Conservation (phyloP, 2,888 invertebrate genomes). For the Tachina grossa region DNA sequence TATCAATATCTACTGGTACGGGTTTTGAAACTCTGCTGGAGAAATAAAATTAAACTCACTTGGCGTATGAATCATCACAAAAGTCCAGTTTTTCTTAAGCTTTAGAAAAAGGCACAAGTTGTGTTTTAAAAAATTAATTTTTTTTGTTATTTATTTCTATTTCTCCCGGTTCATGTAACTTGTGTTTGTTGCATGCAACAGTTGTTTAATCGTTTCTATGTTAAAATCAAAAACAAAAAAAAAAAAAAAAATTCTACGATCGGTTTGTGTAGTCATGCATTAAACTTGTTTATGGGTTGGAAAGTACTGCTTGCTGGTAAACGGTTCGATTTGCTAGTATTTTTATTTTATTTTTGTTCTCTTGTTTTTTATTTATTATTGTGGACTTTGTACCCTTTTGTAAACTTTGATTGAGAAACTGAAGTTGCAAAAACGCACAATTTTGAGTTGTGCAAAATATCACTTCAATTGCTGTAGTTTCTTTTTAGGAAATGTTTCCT, state of each 20-base stretch:
- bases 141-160: slow-evolving; percentile 17
- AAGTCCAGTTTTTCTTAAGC: slow-evolving; percentile 41
- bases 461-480: background rate
- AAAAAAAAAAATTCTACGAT: slow-evolving; percentile 17
- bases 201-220: slow-evolving; percentile 45
- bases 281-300: slow-evolving; percentile 54
- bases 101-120: slow-evolving; percentile 43
- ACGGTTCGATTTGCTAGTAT: slow-evolving; percentile 17
- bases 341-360: slow-evolving; percentile 1
- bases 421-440: background rate
- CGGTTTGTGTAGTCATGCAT: slow-evolving; percentile 52
- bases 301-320: slow-evolving; percentile 42
- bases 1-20: slow-evolving; percentile 28
- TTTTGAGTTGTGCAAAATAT: slow-evolving; percentile 14
- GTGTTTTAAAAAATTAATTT: background rate
- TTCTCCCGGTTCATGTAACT: slow-evolving; percentile 42
- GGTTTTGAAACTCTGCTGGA: slow-evolving; percentile 25
- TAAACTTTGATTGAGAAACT: background rate
- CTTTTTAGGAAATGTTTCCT: slow-evolving; percentile 2
- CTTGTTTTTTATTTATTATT: background rate
- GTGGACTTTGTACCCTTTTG: slow-evolving; percentile 42
- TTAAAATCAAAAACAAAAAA: background rate
- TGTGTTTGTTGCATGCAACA: slow-evolving; percentile 49
- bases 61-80: slow-evolving; percentile 61
- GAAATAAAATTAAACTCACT: slow-evolving; percentile 16